Evolutionary conservation across 2,113 vertebrate genomes (phyloP).

Genomic region (Nematolebias whitei): DNA sequence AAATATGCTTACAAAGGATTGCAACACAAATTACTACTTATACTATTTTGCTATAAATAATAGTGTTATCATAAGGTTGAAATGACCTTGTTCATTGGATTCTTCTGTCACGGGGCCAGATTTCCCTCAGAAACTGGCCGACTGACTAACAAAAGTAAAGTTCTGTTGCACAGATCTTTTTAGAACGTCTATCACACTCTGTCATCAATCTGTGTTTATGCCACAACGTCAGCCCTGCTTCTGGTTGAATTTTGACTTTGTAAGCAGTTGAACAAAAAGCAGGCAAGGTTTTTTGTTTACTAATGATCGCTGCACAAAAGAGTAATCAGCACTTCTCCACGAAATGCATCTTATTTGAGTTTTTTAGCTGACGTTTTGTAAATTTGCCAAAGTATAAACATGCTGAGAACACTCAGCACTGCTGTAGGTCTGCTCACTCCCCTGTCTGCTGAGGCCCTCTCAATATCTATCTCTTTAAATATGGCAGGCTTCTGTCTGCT

Average conservation of each 20-base stretch:
- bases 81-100: conserved; percentile 63
- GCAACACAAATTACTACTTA: conserved; percentile 83
- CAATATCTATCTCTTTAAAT: too few relatives aligned
- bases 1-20: conserved; percentile 83
- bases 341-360: conserved; percentile 9
- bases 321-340: conserved; percentile 42
- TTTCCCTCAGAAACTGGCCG: conserved; percentile 24
- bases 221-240: conserved; percentile 20
- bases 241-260: too few relatives aligned
- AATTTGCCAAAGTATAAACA: conserved; percentile 61
- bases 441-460: background rate
- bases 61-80: conserved; percentile 81
- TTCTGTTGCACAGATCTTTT: conserved; percentile 42
- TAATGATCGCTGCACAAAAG: conserved; percentile 18
- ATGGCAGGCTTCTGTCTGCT: too few relatives aligned
- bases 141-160: conserved; percentile 42
- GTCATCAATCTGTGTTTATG: conserved; percentile 22
- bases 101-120: conserved; percentile 33
- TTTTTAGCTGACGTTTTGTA: conserved; percentile 39
- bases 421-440: conserved; percentile 20
- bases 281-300: background rate
- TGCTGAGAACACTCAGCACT: conserved; percentile 34
- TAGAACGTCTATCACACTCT: conserved; percentile 19
- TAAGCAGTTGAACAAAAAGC: too few relatives aligned
- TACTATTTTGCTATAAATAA: conserved; percentile 93